A percentile compares a stretch with the other conserved stretches of the same genome.
phyloP scores from a whole-genome alignment of 2,797 vertebrate species.

The Kryptopterus vitreolus region DNA sequence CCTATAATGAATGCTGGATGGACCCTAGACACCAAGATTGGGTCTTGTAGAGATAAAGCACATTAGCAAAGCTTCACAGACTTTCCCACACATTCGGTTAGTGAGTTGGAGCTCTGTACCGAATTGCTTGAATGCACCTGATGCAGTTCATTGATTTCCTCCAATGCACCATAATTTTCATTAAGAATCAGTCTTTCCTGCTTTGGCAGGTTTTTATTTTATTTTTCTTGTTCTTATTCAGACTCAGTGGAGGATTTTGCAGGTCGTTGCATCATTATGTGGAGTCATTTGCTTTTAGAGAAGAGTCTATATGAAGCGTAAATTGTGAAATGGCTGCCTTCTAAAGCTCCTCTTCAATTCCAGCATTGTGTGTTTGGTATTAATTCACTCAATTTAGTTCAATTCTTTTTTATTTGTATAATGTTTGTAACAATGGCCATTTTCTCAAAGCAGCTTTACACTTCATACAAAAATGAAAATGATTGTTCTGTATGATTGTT shows the following conservation, averaged over 20 bases:
- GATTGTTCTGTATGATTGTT: too few relatives aligned
- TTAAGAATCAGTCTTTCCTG: neutral
- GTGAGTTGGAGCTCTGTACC: neutral
- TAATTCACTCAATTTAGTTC: too few relatives aligned
- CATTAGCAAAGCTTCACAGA: slow-evolving; percentile 16
- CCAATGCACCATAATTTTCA: neutral
- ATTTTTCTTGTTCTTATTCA: neutral
- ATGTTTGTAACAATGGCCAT: too few relatives aligned
- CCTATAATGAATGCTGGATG: neutral
- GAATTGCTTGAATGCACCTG: neutral
- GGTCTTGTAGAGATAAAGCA: neutral
- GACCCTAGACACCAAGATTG: neutral
- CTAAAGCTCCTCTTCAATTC: neutral
- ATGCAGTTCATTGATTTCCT: neutral
- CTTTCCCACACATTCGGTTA: slow-evolving; percentile 20
- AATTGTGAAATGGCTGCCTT: neutral
- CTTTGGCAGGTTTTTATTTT: neutral
- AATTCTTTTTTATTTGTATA: too few relatives aligned
- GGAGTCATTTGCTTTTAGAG: neutral
- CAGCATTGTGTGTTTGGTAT: neutral
- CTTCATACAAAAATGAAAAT: too few relatives aligned
- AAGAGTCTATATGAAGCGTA: neutral
- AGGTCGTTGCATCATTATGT: neutral
- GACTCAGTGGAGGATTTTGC: neutral
- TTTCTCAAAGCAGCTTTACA: too few relatives aligned